phyloP scores from a whole-genome alignment of 2,888 invertebrate genomes.

The Sarcophaga subvicina region DNA sequence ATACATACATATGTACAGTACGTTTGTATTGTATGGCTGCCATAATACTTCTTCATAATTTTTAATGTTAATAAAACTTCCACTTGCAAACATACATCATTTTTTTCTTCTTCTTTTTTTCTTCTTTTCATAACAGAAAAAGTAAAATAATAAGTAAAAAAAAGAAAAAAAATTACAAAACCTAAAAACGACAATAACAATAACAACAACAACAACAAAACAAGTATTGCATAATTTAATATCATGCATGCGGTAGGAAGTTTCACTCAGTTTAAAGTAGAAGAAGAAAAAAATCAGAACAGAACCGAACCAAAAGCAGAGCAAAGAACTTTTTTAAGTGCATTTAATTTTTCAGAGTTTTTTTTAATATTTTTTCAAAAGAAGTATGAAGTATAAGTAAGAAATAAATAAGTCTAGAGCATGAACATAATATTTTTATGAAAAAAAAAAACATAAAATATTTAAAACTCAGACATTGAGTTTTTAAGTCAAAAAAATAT shows the following conservation, averaged over 20 bases:
- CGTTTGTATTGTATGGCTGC: constrained; percentile 27
- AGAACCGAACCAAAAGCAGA: background rate
- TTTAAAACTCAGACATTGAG: constrained; percentile 29
- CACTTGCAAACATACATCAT: constrained; percentile 21
- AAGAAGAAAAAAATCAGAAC: constrained; percentile 13
- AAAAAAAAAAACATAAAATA: constrained; percentile 24
- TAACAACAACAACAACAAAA: constrained; percentile 16
- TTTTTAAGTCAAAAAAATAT: background rate
- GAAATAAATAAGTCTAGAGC: background rate
- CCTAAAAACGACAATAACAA: no score
- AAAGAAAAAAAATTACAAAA: constrained; percentile 17
- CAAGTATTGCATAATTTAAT: constrained; percentile 51
- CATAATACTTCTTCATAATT: constrained; percentile 19
- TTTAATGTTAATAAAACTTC: constrained; percentile 43
- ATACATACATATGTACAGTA: background rate
- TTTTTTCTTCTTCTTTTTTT: background rate
- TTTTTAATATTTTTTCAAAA: background rate
- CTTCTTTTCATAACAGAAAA: background rate
- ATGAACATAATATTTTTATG: background rate
- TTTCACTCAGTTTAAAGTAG: constrained; percentile 55
- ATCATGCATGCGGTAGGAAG: constrained; percentile 67
- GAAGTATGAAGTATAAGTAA: background rate
- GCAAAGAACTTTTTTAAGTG: constrained; percentile 42
- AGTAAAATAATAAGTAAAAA: background rate
- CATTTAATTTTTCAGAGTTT: constrained; percentile 12